Conservation (phyloP, 35 echinoderm and acorn worm genomes). For the Lytechinus pictus region DNA sequence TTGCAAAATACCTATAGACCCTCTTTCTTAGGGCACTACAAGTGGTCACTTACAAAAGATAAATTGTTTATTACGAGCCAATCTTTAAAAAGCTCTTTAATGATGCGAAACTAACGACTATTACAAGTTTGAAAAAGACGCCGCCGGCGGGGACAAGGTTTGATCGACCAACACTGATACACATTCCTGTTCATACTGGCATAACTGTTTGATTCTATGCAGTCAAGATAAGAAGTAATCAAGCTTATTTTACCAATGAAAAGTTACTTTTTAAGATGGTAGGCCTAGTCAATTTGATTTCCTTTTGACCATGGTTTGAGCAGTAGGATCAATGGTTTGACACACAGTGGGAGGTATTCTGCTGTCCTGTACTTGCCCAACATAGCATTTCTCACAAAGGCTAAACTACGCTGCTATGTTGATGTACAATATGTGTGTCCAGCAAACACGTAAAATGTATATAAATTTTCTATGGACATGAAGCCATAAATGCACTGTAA, state of each 20-base stretch:
- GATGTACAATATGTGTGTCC: too few species aligned
- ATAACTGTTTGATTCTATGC: not conserved
- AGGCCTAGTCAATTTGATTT: too few species aligned
- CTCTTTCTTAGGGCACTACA: not conserved
- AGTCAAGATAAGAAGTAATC: not conserved
- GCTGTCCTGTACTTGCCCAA: too few species aligned
- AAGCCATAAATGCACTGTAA: too few species aligned
- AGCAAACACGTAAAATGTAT: too few species aligned
- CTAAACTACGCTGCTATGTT: too few species aligned
- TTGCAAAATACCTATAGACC: not conserved
- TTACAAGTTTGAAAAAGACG: not conserved
- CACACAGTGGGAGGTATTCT: too few species aligned
- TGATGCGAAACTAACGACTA: slow-evolving; percentile 11
- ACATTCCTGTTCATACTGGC: not conserved
- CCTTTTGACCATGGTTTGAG: too few species aligned
- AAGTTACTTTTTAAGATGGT: too few species aligned
- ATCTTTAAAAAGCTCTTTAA: not conserved
- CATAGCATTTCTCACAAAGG: too few species aligned
- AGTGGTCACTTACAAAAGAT: not conserved
- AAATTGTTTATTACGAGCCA: slow-evolving; percentile 12
- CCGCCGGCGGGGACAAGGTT: not conserved
- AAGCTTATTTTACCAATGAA: not conserved
- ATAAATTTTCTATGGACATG: too few species aligned
- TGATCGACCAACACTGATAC: not conserved
- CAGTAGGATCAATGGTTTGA: too few species aligned